phyloP scores from a whole-genome alignment of 2,113 vertebrate species.

The Platysteira castanea region DNA sequence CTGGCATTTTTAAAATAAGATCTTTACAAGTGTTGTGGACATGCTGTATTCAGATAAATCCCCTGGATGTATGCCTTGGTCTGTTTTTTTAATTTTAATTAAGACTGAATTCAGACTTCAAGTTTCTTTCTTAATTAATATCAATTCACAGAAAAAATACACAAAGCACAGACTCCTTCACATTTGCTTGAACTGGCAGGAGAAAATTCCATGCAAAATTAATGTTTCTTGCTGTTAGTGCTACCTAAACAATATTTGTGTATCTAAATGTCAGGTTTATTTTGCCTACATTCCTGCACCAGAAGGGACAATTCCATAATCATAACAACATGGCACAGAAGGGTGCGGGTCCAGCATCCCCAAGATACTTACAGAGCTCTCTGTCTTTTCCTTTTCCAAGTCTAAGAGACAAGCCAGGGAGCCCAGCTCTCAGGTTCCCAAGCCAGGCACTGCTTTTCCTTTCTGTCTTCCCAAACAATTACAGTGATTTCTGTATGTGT shows the following conservation, averaged over 20 bases:
- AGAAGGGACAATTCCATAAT: background rate
- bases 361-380: fast-evolving
- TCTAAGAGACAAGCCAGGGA: background rate
- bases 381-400: background rate
- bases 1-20: background rate
- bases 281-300: background rate
- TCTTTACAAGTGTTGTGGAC: background rate
- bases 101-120: background rate
- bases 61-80: background rate
- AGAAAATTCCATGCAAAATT: background rate
- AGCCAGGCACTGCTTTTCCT: background rate
- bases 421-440: background rate
- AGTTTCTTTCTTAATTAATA: background rate
- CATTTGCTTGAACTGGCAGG: background rate
- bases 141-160: background rate
- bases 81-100: background rate
- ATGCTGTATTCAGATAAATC: background rate
- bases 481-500: background rate
- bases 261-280: background rate
- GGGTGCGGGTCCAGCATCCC: background rate
- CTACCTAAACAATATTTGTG: background rate
- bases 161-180: background rate
- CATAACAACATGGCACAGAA: background rate
- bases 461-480: background rate
- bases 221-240: background rate